phyloP scores from a whole-genome alignment of 2,888 invertebrate species.

The Heliconius aoede region DNA sequence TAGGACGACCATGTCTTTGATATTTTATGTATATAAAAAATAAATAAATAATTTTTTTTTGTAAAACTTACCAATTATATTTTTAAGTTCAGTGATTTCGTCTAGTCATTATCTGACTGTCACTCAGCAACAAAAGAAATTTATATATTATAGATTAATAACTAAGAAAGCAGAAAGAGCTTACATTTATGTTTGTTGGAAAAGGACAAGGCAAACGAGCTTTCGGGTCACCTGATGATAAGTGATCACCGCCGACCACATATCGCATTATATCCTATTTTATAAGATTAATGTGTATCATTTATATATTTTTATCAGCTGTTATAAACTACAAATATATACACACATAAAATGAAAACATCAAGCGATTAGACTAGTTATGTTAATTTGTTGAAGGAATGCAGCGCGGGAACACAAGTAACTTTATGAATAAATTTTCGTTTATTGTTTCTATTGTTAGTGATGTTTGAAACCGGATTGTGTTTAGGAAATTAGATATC shows the following conservation, averaged over 20 bases:
- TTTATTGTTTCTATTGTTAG: slow-evolving; percentile 29
- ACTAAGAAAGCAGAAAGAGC: no score
- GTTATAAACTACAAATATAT: slow-evolving; percentile 17
- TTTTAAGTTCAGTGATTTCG: no score
- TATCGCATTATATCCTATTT: neutral
- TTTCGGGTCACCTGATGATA: no score
- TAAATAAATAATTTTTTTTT: neutral
- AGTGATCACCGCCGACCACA: no score
- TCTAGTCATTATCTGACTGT: no score
- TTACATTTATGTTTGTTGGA: no score
- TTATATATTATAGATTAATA: no score
- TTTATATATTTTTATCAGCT: neutral
- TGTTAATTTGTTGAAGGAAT: slow-evolving; percentile 25
- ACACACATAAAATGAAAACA: slow-evolving; percentile 12
- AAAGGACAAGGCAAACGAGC: no score
- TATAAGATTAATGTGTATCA: neutral
- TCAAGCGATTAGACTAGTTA: slow-evolving; percentile 25
- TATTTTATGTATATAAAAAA: neutral
- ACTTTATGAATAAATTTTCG: slow-evolving; percentile 26
- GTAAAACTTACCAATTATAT: neutral
- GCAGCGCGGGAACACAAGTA: slow-evolving; percentile 22
- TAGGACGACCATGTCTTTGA: slow-evolving; percentile 51
- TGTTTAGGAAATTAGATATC: slow-evolving; percentile 3
- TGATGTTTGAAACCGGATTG: slow-evolving; percentile 20
- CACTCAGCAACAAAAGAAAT: no score